phyloP scores from a whole-genome alignment of 2,797 vertebrate genomes.

The Rhinophrynus dorsalis region DNA sequence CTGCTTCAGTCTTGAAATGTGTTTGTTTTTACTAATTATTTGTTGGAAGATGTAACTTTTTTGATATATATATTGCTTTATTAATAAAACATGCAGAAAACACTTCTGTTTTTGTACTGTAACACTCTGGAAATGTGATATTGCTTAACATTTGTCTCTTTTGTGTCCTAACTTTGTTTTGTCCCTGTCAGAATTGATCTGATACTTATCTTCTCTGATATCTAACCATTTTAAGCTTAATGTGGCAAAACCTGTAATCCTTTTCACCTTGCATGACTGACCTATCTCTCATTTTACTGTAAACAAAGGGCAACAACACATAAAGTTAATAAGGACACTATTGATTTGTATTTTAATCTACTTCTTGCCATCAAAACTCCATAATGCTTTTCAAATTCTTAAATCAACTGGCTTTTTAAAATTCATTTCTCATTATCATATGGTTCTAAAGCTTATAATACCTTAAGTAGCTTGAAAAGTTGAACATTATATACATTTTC shows the following conservation, averaged over 20 bases:
- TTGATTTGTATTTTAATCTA: slow-evolving; percentile 13
- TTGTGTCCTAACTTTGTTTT: neutral
- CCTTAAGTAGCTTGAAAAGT: too few species aligned
- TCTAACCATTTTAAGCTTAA: slow-evolving; percentile 19
- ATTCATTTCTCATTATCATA: too few species aligned
- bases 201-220: slow-evolving; percentile 1
- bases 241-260: slow-evolving; percentile 5
- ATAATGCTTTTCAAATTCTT: slow-evolving; percentile 8
- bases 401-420: neutral
- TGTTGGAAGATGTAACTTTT: too few species aligned
- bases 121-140: neutral
- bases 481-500: too few species aligned
- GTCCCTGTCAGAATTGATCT: neutral
- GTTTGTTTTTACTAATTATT: too few species aligned
- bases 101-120: too few species aligned
- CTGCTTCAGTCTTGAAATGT: too few species aligned
- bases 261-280: slow-evolving; percentile 15
- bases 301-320: slow-evolving; percentile 9
- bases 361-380: neutral
- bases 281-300: neutral
- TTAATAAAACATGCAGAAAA: too few species aligned
- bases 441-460: too few species aligned
- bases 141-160: neutral
- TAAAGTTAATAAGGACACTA: slow-evolving; percentile 16
- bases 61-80: neutral